Evolutionary conservation across 92 coral and sea anemone genomes (phyloP), one percentile per base, ranked within the genome.

Genomic region (Palythoa grandis): DNA sequence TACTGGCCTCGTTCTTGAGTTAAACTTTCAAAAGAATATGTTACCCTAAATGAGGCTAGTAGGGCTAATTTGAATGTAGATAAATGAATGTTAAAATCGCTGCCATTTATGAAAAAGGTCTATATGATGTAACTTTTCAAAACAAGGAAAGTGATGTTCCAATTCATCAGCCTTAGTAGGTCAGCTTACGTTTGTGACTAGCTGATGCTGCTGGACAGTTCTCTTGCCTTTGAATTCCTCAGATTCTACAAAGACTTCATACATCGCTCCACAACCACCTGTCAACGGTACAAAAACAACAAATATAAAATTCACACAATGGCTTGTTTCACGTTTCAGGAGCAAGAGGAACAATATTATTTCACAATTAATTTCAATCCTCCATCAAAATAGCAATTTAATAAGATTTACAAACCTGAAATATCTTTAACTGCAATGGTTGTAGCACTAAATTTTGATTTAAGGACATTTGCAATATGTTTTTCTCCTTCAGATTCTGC

Each of bases 231-330:
- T 83, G 78, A 96, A 96, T 19, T 89, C 95, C 58, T 84, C 94
- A 54, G 98, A 88, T 88, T 95, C 98, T 24, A 96, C 94, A 83
- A 89, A 93, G 70, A 96, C 92, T 86, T 95, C 98, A 92, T 92
- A 96, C 98, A 96, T 96, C 37, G 99, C 95, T 14, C 99, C 99
- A 91, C 99, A 96, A 7, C 99, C 99, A 65, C 99, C 99, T 96
- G 7, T 29, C 35, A 29, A 0, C 1, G 85, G 1, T 48, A 22
- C 3, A 76, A 25, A 25, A 25, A 69, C 25, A 29, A 43, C 50
- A 43, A 8, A 5, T 43, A 3, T 8, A 43, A 43, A 43, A 43
- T 43, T 43, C 7, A 43, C 6, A 8, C 50, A 43, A 5, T 43
- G 50, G 1, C 3, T 43, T 5, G 9, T 5, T 43, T 43, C 50